Base-by-base conservation (phyloP, 2,797 vertebrate genomes). In the Rhincodon typus region DNA sequence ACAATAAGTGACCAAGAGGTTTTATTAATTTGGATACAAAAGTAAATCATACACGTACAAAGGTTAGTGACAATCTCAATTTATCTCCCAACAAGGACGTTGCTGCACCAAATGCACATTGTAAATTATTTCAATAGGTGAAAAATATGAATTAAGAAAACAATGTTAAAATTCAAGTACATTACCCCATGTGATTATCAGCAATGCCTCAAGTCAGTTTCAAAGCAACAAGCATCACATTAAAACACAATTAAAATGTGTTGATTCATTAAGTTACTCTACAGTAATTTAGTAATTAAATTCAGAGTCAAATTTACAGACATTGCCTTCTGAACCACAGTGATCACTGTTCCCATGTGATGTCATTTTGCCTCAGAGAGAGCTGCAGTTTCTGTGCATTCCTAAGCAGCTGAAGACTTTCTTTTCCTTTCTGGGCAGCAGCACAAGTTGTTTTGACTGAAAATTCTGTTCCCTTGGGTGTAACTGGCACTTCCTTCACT, bases 271-370 rank as follows among this genome's bases (percentile, higher is more conserved):
- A 70, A 38, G 25, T 67, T 72, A 42, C 38, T 74, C 93, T 7
- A 4, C 30, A 57, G 13, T 53, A 69, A 66, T 25, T 7, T 84
- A 66, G 19, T 53, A 46, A 30, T 72, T 42, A 72, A 4, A 70
- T 25, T 7, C 50, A 34, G 19, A 94, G 46, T 15, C 12, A 0
- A 69, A 72, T 53, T 53, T 53, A 34, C 27, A 77, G 88, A 34
- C 53, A 34, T 57, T 34, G 50, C 30, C 34, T 91, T 91, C 34
- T 66, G 57, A 46, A 50, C 57, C 17, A 21, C 38, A 53, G 46
- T 38, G 19, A 3, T 96, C 98, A 98, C 70, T 98, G 97, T 96
- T 99, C 98, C 98, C 98, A 99, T 95, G 96, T 96, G 72, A 98
- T 96, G 96, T 98, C 97, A 53, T 98, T 97, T 96, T 97, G 97